These are phyloP conservation scores for human DNA, from an alignment of 2,113 vertebrate genomes.

Conservation along the genomic window DNA sequence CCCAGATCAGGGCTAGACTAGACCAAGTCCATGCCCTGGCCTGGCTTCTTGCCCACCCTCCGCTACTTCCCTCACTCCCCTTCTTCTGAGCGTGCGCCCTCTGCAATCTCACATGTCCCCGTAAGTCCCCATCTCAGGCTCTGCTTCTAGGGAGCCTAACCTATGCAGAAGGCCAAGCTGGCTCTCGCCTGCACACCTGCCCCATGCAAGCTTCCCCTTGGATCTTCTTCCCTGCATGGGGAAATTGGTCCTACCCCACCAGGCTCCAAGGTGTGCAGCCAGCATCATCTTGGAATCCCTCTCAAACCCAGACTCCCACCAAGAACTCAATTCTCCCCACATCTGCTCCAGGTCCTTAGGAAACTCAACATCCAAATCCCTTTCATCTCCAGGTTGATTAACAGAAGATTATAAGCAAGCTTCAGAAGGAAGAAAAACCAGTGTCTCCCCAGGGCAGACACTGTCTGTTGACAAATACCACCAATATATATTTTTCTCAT, in stretches of 20 bases:
- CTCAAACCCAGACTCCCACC: background rate
- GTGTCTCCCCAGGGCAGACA: slow-evolving; percentile 9
- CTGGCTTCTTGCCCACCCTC: background rate
- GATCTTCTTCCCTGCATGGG: background rate
- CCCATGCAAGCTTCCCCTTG: background rate
- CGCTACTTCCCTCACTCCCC: background rate
- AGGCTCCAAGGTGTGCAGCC: background rate
- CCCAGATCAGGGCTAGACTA: background rate
- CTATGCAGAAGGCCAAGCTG: background rate
- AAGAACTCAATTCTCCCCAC: background rate
- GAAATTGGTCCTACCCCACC: rapidly evolving
- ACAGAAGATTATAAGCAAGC: slow-evolving; percentile 47
- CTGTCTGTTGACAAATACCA: slow-evolving; percentile 14
- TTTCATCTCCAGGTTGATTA: slow-evolving; percentile 27
- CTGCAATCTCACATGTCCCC: too few species aligned
- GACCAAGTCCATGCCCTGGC: background rate
- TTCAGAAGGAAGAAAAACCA: slow-evolving; percentile 6
- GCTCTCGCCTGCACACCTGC: rapidly evolving
- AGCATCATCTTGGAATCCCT: background rate
- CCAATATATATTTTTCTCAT: slow-evolving; percentile 48
- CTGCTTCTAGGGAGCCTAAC: background rate
- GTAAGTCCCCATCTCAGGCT: background rate
- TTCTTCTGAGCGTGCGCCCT: background rate
- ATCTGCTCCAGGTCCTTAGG: background rate
- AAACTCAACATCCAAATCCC: background rate